phyloP scores from a whole-genome alignment of 2,888 invertebrate species.

The Heliconius ismenius region DNA sequence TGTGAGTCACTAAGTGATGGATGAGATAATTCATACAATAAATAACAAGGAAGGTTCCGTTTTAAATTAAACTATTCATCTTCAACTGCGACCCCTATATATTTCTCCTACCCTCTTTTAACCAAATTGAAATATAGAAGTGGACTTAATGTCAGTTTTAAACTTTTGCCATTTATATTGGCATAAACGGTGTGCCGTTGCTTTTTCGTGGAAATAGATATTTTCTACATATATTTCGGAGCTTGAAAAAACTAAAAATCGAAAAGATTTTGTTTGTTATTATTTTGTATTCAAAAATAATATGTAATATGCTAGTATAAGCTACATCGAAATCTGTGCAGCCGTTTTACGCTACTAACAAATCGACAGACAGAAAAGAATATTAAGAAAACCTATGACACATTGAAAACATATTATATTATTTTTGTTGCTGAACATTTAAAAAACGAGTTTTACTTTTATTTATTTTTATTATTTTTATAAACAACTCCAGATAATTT shows the following conservation, averaged over 20 bases:
- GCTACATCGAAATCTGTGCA: not conserved
- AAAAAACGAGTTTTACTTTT: too few species aligned
- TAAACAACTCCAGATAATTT: too few species aligned
- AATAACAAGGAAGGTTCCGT: not conserved
- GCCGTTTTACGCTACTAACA: not conserved
- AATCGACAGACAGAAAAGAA: not conserved
- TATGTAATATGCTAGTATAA: not conserved
- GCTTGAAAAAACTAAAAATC: not conserved
- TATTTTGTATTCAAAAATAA: not conserved
- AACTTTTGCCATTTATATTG: not conserved
- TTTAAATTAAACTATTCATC: slow-evolving; percentile 1
- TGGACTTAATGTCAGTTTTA: not conserved
- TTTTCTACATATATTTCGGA: not conserved
- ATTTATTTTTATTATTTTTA: too few species aligned
- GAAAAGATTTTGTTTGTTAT: not conserved
- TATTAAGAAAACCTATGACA: not conserved
- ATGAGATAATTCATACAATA: not conserved
- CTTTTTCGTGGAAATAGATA: not conserved
- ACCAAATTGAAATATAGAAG: not conserved
- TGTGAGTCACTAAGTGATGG: too few species aligned
- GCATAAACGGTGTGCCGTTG: not conserved
- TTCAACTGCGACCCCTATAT: not conserved
- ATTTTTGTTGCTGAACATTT: not conserved
- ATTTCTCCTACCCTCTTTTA: not conserved
- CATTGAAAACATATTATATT: too few species aligned